A percentile compares a stretch with the other conserved stretches of the same genome.
These are phyloP conservation scores for Ataeniobius toweri DNA, from an alignment of 2,797 vertebrate species.

Conservation along the genomic window DNA sequence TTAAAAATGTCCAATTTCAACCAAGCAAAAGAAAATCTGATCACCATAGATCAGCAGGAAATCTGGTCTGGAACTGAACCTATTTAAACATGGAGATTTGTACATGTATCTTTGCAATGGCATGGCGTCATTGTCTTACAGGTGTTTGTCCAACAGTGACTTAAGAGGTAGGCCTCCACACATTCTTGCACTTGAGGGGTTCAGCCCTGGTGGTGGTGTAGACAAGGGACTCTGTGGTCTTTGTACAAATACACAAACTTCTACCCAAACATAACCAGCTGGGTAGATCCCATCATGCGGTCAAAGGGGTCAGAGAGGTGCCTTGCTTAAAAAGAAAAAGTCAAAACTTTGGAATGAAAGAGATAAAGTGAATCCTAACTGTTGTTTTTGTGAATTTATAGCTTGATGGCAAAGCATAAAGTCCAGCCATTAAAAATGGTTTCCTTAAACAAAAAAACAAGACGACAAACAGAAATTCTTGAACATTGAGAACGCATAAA, in stretches of 20 bases:
- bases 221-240: constrained; percentile 70
- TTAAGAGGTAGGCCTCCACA: constrained; percentile 46
- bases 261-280: constrained; percentile 72
- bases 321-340: constrained; percentile 57
- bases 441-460: neutral
- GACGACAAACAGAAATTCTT: neutral
- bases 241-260: constrained; percentile 81
- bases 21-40: constrained; percentile 21
- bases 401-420: neutral
- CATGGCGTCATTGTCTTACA: constrained; percentile 45
- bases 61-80: constrained; percentile 69
- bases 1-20: constrained; percentile 28
- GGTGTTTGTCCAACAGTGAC: constrained; percentile 44
- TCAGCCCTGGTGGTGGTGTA: constrained; percentile 58
- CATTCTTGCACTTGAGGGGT: constrained; percentile 37
- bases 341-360: constrained; percentile 56
- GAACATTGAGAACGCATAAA: neutral
- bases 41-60: constrained; percentile 46
- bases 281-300: constrained; percentile 76
- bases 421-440: neutral
- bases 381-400: constrained; percentile 7
- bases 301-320: constrained; percentile 62
- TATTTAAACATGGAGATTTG: constrained; percentile 63
- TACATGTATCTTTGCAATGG: constrained; percentile 47
- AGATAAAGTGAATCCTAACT: constrained; percentile 33